These are phyloP conservation scores for Dipodomys merriami DNA, from an alignment of 2,113 vertebrate species.

Conservation along the genomic window DNA sequence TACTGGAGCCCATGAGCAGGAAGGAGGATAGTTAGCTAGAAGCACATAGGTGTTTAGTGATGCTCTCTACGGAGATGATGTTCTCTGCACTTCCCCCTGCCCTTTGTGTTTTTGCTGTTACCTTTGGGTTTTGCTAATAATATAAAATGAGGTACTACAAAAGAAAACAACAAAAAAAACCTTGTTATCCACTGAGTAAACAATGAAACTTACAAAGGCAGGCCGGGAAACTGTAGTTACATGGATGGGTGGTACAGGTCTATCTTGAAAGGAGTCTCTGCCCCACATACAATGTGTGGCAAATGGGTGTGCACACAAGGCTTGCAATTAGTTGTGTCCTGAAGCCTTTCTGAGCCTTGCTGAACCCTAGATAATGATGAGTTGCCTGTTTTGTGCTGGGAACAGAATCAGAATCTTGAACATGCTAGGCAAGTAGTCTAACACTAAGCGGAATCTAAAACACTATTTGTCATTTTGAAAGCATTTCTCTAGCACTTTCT, in stretches of 20 bases:
- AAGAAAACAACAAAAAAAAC: not conserved
- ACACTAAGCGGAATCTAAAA: no score
- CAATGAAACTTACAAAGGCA: not conserved
- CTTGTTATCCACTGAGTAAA: not conserved
- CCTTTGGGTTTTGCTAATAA: not conserved
- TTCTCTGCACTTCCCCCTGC: not conserved
- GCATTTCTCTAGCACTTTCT: not conserved
- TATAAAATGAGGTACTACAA: not conserved
- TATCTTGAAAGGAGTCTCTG: not conserved
- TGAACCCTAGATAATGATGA: not conserved
- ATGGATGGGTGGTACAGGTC: rapidly evolving
- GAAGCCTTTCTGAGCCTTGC: not conserved
- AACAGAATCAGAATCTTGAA: no score
- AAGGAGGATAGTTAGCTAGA: not conserved
- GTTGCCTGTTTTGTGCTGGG: not conserved
- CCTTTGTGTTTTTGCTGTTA: not conserved
- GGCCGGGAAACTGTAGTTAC: not conserved
- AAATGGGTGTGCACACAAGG: not conserved
- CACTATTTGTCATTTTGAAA: not conserved
- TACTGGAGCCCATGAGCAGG: not conserved
- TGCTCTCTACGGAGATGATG: not conserved
- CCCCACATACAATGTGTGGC: not conserved
- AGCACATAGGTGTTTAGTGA: not conserved
- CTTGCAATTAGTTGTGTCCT: not conserved
- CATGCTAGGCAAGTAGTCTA: no score